Conservation (phyloP, 2,888 invertebrate genomes). For the Epistrophe grossulariae region DNA sequence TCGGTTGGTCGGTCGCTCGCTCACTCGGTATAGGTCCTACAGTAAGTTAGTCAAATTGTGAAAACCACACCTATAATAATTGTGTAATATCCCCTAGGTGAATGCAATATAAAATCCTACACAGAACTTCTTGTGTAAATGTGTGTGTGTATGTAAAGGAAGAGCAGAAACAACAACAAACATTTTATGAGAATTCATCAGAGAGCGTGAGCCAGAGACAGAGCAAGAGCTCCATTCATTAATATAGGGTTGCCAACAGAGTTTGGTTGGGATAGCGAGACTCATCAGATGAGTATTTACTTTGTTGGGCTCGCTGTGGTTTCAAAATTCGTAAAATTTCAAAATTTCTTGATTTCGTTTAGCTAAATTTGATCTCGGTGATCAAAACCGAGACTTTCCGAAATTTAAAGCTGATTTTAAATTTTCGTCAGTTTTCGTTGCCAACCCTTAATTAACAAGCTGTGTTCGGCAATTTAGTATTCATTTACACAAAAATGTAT, state of each 20-base stretch:
- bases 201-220: constrained; percentile 5
- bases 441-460: no score
- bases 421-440: no score
- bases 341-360: no score
- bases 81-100: constrained; percentile 77
- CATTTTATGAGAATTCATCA: neutral
- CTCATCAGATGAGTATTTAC: no score
- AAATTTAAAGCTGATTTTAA: no score
- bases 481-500: no score
- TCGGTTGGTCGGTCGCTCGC: constrained; percentile 28
- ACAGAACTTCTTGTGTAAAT: constrained; percentile 44
- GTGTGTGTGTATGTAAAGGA: constrained; percentile 34
- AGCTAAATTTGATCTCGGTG: no score
- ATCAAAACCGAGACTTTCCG: no score
- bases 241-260: constrained; percentile 2
- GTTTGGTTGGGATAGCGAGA: no score
- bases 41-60: constrained; percentile 70
- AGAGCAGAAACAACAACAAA: constrained; percentile 11
- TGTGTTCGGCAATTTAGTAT: no score
- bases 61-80: constrained; percentile 78
- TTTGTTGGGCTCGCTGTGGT: no score
- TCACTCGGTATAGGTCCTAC: constrained; percentile 15
- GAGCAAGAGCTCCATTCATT: constrained; percentile 12
- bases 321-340: no score
- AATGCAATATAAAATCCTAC: constrained; percentile 69